Conservation (phyloP, 2,888 invertebrate genomes). For the Protodeltote pygarga region DNA sequence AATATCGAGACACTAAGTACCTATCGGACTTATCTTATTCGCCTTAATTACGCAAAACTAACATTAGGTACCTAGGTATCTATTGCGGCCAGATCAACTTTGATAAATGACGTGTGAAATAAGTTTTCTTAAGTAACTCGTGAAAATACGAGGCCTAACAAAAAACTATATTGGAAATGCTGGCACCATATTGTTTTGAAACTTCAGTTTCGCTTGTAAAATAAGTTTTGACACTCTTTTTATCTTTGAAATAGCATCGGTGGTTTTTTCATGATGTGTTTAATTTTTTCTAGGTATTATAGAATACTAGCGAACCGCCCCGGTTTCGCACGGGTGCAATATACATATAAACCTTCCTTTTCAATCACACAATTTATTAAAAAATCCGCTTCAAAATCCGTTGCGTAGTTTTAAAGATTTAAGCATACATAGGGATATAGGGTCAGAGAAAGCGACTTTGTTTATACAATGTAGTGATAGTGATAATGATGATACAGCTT, state of each 20-base stretch:
- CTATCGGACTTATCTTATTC: not conserved
- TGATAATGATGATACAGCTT: no score
- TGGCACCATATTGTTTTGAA: conserved; percentile 37
- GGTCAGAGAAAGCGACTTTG: no score
- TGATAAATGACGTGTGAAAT: conserved; percentile 45
- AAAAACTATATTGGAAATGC: conserved; percentile 39
- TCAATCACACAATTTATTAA: no score
- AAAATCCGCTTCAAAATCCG: no score
- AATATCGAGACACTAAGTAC: no score
- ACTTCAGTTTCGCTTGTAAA: conserved; percentile 25
- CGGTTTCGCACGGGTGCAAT: no score
- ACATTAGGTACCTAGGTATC: not conserved
- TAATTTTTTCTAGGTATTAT: not conserved
- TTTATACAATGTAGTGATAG: no score
- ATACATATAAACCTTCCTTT: no score
- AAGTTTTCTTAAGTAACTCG: conserved; percentile 32
- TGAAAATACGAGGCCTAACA: conserved; percentile 21
- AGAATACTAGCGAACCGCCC: no score
- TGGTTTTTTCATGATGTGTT: not conserved
- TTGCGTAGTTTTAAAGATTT: no score
- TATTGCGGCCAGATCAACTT: conserved; percentile 12
- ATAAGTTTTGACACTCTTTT: conserved; percentile 23
- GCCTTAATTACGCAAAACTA: conserved; percentile 12
- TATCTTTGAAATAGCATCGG: conserved; percentile 13
- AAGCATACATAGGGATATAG: no score